Conservation (phyloP, 2,797 vertebrate species). For the Poeciliopsis turneri region DNA sequence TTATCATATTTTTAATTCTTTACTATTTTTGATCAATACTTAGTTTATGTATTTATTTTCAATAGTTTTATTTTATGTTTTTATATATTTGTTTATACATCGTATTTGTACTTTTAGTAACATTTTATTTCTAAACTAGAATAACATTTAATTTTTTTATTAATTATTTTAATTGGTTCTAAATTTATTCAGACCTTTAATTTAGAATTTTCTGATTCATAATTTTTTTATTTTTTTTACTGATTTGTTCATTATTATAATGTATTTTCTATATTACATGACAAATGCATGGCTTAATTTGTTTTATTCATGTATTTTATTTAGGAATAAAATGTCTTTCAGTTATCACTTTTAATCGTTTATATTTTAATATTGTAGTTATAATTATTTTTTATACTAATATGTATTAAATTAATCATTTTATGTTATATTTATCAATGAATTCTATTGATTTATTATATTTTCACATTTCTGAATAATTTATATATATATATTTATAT, state of each 20-base stretch:
- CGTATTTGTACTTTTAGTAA: too few relatives aligned
- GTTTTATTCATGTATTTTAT: not conserved
- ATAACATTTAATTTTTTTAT: too few relatives aligned
- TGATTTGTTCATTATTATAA: too few relatives aligned
- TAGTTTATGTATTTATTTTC: not conserved
- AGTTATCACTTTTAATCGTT: not conserved
- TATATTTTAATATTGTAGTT: not conserved
- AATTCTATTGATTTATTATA: not conserved
- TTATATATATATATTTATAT: not conserved
- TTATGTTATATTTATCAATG: not conserved
- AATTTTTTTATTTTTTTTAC: too few relatives aligned
- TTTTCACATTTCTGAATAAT: not conserved
- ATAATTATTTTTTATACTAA: not conserved
- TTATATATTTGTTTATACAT: not conserved
- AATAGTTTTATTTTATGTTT: not conserved
- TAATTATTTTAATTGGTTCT: too few relatives aligned
- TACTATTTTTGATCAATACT: not conserved
- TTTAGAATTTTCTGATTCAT: too few relatives aligned
- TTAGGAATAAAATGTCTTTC: not conserved
- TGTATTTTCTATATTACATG: too few relatives aligned
- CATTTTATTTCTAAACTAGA: too few relatives aligned
- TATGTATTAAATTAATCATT: not conserved
- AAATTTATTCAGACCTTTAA: too few relatives aligned
- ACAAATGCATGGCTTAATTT: too few relatives aligned
- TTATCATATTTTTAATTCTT: not conserved